These are phyloP conservation scores for Scaptomyza flava DNA, from an alignment of 2,888 invertebrate species.

Conservation along the genomic window DNA sequence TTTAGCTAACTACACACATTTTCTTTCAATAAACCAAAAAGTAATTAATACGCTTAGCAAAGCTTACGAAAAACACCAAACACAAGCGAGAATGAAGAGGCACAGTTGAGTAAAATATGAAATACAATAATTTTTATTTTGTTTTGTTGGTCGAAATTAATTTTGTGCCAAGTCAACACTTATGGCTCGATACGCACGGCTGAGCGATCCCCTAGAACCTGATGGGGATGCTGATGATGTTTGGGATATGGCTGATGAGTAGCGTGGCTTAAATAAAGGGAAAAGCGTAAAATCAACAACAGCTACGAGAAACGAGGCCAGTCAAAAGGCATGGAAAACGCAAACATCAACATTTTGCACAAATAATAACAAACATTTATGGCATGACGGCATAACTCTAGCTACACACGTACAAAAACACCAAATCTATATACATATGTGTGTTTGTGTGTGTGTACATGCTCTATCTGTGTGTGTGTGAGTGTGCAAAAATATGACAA, in stretches of 20 bases:
- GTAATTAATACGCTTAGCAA: conserved; percentile 64
- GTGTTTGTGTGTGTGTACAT: conserved; percentile 19
- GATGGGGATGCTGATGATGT: conserved; percentile 47
- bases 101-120: conserved; percentile 51
- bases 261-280: conserved; percentile 51
- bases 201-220: conserved; percentile 37
- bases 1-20: not conserved
- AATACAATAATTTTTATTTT: conserved; percentile 60
- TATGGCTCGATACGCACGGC: conserved; percentile 73
- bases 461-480: conserved; percentile 16
- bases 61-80: conserved; percentile 9
- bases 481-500: conserved; percentile 64
- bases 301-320: conserved; percentile 19
- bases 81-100: no score
- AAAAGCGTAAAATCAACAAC: conserved; percentile 60
- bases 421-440: conserved; percentile 20
- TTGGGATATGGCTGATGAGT: conserved; percentile 45
- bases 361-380: conserved; percentile 75
- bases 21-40: conserved; percentile 41
- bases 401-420: conserved; percentile 49
- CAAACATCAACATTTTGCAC: conserved; percentile 80
- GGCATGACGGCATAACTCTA: conserved; percentile 59
- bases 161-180: conserved; percentile 81
- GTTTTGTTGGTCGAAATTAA: conserved; percentile 49
- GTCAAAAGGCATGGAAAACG: conserved; percentile 68